A percentile compares a stretch with the other conserved stretches of the same genome.
Conservation (phyloP, 2,888 invertebrate species). For the Amblyjoppa fuscipennis region DNA sequence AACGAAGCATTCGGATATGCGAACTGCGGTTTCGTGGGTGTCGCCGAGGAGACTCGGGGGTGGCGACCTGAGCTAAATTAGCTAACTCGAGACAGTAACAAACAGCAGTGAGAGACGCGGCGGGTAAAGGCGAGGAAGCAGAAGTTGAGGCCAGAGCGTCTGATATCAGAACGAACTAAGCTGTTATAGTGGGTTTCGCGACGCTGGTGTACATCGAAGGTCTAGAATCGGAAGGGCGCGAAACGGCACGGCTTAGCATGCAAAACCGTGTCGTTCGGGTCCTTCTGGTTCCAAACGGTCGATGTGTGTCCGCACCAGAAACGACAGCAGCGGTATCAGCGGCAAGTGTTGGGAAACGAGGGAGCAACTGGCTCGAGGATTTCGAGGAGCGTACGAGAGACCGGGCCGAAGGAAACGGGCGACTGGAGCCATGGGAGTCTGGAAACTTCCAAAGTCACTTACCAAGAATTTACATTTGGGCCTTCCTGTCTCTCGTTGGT, state of each 20-base stretch:
- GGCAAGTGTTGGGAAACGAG: conserved; percentile 41
- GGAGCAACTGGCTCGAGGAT: conserved; percentile 31
- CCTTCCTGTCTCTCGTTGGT: conserved; percentile 26
- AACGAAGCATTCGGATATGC: conserved; percentile 54
- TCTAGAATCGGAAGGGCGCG: too few relatives aligned
- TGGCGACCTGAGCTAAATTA: conserved; percentile 68
- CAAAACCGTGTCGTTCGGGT: too few relatives aligned
- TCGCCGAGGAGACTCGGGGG: conserved; percentile 49
- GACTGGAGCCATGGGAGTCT: conserved; percentile 59
- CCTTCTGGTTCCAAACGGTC: too few relatives aligned
- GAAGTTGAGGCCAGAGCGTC: conserved; percentile 54
- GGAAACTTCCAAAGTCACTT: conserved; percentile 76
- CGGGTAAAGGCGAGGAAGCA: conserved; percentile 29
- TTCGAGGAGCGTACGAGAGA: conserved; percentile 2
- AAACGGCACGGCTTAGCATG: background rate
- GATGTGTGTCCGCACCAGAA: background rate
- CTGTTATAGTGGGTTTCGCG: conserved; percentile 66
- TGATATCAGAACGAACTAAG: conserved; percentile 71
- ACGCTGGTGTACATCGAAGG: background rate
- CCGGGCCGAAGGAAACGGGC: conserved; percentile 12
- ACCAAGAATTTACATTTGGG: conserved; percentile 75
- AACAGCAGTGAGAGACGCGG: conserved; percentile 45
- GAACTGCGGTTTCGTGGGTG: conserved; percentile 61
- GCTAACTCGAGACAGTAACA: conserved; percentile 72
- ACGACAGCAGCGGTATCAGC: conserved; percentile 27